A percentile compares a stretch with the other conserved stretches of the same genome.
Conservation (phyloP, 2,113 vertebrate genomes). For the Ophiodon elongatus region DNA sequence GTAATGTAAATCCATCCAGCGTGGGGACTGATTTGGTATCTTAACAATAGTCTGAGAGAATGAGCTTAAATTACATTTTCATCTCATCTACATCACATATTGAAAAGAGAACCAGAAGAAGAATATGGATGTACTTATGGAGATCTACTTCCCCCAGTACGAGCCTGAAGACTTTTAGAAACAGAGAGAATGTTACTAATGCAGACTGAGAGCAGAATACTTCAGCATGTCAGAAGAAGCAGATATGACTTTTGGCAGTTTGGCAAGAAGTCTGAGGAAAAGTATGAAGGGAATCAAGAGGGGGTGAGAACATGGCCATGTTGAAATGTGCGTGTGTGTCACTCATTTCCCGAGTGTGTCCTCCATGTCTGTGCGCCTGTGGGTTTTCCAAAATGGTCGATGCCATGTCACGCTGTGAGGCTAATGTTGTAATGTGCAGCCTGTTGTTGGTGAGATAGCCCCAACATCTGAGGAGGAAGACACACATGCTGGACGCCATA, state of each 20-base stretch:
- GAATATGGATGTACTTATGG: constrained; percentile 3
- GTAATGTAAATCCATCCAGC: constrained; percentile 31
- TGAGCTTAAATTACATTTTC: constrained; percentile 42
- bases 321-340: background rate
- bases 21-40: constrained; percentile 18
- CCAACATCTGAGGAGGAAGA: constrained; percentile 45
- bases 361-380: constrained; percentile 5
- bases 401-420: constrained; percentile 34
- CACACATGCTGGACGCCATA: constrained; percentile 16
- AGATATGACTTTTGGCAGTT: constrained; percentile 47
- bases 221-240: constrained; percentile 46
- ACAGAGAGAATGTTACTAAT: constrained; percentile 37
- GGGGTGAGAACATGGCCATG: background rate
- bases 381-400: constrained; percentile 27
- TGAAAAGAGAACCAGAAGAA: constrained; percentile 19
- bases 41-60: constrained; percentile 13
- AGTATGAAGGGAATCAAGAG: constrained; percentile 7
- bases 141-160: background rate
- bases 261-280: constrained; percentile 33
- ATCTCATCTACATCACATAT: constrained; percentile 27
- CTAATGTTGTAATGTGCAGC: constrained; percentile 18
- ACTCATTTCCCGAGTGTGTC: constrained; percentile 30
- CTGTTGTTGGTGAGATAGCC: constrained; percentile 14
- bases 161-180: constrained; percentile 43
- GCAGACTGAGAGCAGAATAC: constrained; percentile 45